Percentiles rank a stretch among this genome's conserved stretches.
Evolutionary conservation across 2,888 invertebrate species (phyloP).

Genomic region (Temnothorax ravouxi): DNA sequence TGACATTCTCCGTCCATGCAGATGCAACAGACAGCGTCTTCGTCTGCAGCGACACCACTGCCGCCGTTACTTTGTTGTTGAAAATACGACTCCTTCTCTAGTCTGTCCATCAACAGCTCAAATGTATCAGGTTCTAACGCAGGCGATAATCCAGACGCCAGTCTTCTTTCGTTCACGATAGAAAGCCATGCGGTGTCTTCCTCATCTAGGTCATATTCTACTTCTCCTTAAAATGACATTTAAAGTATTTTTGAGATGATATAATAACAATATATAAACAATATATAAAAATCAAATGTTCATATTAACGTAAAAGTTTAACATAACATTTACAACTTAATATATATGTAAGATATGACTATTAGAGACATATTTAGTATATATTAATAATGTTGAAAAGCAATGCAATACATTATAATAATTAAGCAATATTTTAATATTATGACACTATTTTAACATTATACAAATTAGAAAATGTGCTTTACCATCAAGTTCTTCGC

Average conservation of each 20-base stretch:
- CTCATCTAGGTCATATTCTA: constrained; percentile 99
- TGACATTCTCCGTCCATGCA: constrained; percentile 99
- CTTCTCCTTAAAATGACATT: constrained; percentile 83
- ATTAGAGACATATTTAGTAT: not conserved
- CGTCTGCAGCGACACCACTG: constrained; percentile 94
- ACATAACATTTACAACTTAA: not conserved
- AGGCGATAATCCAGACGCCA: constrained; percentile 89
- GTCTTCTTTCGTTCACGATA: constrained; percentile 94
- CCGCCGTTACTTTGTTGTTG: constrained; percentile 90
- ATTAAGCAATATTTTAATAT: constrained; percentile 5
- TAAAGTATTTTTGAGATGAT: not conserved
- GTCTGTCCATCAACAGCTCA: constrained; percentile 98
- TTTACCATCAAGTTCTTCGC: constrained; percentile 97
- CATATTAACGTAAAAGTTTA: not conserved
- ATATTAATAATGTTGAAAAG: constrained; percentile 12
- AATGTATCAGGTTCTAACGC: constrained; percentile 95
- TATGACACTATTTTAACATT: constrained; percentile 15
- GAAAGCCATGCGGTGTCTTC: constrained; percentile 98
- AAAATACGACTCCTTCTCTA: constrained; percentile 99
- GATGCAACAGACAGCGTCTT: constrained; percentile 99
- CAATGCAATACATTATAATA: constrained; percentile 5
- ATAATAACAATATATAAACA: not conserved
- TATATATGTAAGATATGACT: not conserved
- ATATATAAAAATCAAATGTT: not conserved
- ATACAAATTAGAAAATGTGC: constrained; percentile 18